These are phyloP conservation scores for Muntiacus reevesi DNA, from an alignment of 2,113 vertebrate species.

Conservation along the genomic window DNA sequence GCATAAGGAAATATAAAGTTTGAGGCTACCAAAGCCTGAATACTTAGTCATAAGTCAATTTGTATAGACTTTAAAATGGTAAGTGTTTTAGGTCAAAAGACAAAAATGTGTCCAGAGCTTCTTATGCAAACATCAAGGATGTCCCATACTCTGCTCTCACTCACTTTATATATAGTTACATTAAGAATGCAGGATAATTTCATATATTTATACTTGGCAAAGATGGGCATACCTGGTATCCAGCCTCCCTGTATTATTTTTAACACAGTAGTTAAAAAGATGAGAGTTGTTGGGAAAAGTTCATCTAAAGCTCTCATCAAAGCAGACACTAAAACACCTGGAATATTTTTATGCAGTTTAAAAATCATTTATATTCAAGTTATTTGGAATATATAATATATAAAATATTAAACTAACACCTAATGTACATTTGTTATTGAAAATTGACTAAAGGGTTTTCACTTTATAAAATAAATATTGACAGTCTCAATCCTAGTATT, in stretches of 20 bases:
- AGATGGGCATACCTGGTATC: neutral
- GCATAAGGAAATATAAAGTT: neutral
- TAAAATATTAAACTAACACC: neutral
- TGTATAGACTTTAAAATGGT: neutral
- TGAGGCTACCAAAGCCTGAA: neutral
- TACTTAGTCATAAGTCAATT: neutral
- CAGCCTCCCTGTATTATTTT: neutral
- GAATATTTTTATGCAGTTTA: neutral
- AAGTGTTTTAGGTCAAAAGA: neutral
- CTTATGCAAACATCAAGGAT: neutral
- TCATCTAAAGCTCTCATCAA: neutral
- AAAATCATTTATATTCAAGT: neutral
- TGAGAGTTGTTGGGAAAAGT: neutral
- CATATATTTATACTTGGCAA: neutral
- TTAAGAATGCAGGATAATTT: neutral
- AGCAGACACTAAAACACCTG: neutral
- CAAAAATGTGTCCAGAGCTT: neutral
- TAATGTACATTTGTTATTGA: neutral
- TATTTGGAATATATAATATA: neutral
- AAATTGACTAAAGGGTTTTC: neutral
- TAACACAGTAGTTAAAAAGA: neutral
- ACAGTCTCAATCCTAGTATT: neutral
- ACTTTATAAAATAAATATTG: slow-evolving; percentile 8
- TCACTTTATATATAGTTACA: neutral
- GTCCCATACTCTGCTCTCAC: neutral